Conservation (phyloP, 2,797 vertebrate genomes). For the Meda fulgida region DNA sequence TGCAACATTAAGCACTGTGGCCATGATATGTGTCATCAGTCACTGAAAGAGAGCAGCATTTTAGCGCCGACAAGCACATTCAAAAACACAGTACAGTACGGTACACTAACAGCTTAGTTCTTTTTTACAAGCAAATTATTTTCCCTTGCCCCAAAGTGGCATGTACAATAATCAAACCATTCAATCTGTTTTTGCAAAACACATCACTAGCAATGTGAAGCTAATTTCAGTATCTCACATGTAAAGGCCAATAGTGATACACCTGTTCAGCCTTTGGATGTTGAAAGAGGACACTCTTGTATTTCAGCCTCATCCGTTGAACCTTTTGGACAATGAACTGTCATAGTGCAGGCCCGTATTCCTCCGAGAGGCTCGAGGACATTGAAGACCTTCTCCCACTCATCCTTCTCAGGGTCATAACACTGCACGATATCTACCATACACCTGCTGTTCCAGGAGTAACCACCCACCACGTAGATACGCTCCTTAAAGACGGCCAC, state of each 20-base stretch:
- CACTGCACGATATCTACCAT: slow-evolving; percentile 85
- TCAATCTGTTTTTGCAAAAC: background rate
- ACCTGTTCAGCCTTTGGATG: slow-evolving; percentile 66
- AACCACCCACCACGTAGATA: slow-evolving; percentile 83
- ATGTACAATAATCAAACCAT: background rate
- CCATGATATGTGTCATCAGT: background rate
- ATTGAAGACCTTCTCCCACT: slow-evolving; percentile 81
- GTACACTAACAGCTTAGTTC: background rate
- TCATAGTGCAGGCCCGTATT: slow-evolving; percentile 84
- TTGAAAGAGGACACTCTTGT: slow-evolving; percentile 76
- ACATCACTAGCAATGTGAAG: background rate
- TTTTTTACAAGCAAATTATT: background rate
- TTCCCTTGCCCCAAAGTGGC: background rate
- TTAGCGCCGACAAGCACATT: background rate
- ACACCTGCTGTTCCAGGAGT: slow-evolving; percentile 86
- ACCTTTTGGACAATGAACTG: slow-evolving; percentile 77
- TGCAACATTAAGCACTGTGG: background rate
- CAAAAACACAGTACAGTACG: background rate
- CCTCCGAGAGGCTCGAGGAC: slow-evolving; percentile 84
- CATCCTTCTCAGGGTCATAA: slow-evolving; percentile 77
- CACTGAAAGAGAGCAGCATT: background rate
- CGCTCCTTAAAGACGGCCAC: slow-evolving; percentile 78
- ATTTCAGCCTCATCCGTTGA: slow-evolving; percentile 75
- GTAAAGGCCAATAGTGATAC: background rate
- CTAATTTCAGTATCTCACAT: background rate